Base-by-base conservation (phyloP, 2,113 vertebrate genomes). In the Hiodon alosoides region DNA sequence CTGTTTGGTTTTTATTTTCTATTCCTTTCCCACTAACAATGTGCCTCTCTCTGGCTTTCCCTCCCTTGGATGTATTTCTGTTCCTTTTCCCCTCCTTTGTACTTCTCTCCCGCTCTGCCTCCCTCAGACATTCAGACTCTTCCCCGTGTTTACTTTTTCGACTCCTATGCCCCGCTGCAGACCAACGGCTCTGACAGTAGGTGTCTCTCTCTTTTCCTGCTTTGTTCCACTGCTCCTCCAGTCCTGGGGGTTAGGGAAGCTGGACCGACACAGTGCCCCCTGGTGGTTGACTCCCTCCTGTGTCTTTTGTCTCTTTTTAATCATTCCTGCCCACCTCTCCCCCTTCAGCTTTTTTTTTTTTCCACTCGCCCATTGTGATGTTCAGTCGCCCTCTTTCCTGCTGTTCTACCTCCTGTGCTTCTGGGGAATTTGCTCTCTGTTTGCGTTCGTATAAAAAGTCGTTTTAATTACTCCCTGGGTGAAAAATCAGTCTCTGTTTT, bases 141-240 rank as follows among this genome's bases (percentile, higher is more conserved):
- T 86, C 91, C 92, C 86, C 91, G 91, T 85, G 92, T 92, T 16
- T 93, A 93, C 90, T 94, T 93, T 89, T 93, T 93, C 91, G 91
- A 93, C 85, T 92, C 89, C 84, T 94, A 91, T 86, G 89, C 91
- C 85, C 90, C 90, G 73, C 76, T 92, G 60, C 90, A 93, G 83
- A 86, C 90, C 82, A 91, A 91, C 89, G 90, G 90, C 86, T 85
- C 87, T 48, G 92, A 93, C 88, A 91, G 92, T 93, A 93, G 88
- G 92, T 89, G 83, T 79, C 81, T 76, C 58, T 75, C 82, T 79
- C 83, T 77, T 84, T 83, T 81, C 57, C 74, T 13, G 17, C 77
- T 64, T 73, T 78, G 75, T 72, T 83, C 76, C 16, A 78, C 74
- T 57, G 60, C 64, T 75, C 48, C 17, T 58, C 77, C 60, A 57